Percentiles rank a stretch among this genome's conserved stretches.
Conservation (phyloP, 2,797 vertebrate genomes). For the Enteromius paludinosus region DNA sequence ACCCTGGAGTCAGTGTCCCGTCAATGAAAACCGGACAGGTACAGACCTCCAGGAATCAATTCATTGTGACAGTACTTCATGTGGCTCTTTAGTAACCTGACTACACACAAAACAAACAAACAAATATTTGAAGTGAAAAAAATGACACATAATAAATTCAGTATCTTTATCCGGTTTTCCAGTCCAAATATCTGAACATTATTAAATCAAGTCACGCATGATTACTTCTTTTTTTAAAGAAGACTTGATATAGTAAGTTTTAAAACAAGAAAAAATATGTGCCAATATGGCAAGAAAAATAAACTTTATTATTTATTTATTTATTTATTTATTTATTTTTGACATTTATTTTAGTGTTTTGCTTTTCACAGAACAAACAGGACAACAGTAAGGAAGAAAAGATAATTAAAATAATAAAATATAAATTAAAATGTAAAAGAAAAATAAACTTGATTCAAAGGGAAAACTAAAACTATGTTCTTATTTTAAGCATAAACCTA, state of each 20-base stretch:
- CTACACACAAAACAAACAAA: background rate
- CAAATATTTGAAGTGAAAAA: background rate
- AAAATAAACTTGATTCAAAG: background rate
- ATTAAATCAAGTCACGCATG: background rate
- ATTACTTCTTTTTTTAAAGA: background rate
- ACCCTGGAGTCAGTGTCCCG: constrained; percentile 85
- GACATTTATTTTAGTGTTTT: too few relatives aligned
- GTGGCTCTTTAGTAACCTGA: background rate
- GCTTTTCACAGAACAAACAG: too few relatives aligned
- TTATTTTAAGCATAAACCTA: background rate
- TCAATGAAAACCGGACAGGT: constrained; percentile 79
- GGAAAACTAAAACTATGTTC: background rate
- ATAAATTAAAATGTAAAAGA: too few relatives aligned
- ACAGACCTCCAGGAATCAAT: background rate
- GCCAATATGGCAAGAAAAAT: background rate
- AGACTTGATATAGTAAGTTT: background rate
- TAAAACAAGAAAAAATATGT: background rate
- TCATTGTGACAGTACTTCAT: too few relatives aligned
- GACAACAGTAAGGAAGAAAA: too few relatives aligned
- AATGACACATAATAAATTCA: too few relatives aligned
- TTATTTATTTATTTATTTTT: too few relatives aligned
- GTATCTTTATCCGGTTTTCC: background rate
- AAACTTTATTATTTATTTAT: too few relatives aligned
- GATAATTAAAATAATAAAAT: too few relatives aligned
- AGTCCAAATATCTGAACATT: background rate